A percentile compares a stretch with the other conserved stretches of the same genome.
Evolutionary conservation across 2,888 invertebrate species (phyloP).

Genomic region (Pyrocoelia pectoralis): DNA sequence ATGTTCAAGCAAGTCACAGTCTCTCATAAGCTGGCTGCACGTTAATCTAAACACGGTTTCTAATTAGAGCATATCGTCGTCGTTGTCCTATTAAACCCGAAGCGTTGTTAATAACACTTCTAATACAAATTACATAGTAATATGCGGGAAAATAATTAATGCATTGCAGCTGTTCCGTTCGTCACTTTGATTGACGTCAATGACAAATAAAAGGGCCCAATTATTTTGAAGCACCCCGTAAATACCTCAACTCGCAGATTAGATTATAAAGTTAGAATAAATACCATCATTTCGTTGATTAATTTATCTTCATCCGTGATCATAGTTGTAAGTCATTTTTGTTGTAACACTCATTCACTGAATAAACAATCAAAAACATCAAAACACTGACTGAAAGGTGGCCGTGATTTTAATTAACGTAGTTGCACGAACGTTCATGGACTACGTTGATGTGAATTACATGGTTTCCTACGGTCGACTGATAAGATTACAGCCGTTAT

Average conservation of each 20-base stretch:
- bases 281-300: slow-evolving; percentile 32
- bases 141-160: neutral
- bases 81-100: no score
- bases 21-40: no score
- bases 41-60: no score
- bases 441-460: slow-evolving; percentile 26
- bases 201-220: no score
- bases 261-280: slow-evolving; percentile 1
- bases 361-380: no score
- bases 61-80: no score
- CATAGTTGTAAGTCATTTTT: slow-evolving; percentile 21
- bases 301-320: slow-evolving; percentile 32
- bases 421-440: neutral
- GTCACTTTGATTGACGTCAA: no score
- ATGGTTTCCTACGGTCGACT: slow-evolving; percentile 30
- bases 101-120: no score
- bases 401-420: slow-evolving; percentile 15
- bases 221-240: neutral
- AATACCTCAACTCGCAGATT: no score
- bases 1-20: no score
- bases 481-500: slow-evolving; percentile 34
- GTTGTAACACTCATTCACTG: neutral
- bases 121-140: neutral
- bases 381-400: neutral
- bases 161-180: neutral